Evolutionary conservation across 2,888 invertebrate genomes (phyloP).

Genomic region (Sepiola atlantica): DNA sequence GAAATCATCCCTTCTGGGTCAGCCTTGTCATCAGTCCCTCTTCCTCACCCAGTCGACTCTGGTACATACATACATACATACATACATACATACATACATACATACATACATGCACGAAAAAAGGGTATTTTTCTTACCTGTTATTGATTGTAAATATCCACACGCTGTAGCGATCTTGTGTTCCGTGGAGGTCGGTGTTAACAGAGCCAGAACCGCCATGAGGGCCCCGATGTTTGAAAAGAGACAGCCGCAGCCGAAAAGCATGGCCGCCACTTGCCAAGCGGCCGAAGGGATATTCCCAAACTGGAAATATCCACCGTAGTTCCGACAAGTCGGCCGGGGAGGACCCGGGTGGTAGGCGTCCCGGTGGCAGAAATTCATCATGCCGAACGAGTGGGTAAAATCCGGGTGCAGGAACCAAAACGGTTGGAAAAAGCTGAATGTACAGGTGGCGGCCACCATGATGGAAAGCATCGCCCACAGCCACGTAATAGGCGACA

Average conservation of each 20-base stretch:
- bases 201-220: slow-evolving; percentile 65
- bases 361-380: slow-evolving; percentile 63
- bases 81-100: not conserved
- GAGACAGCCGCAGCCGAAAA: slow-evolving; percentile 72
- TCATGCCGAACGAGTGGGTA: slow-evolving; percentile 66
- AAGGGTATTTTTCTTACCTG: slow-evolving; percentile 62
- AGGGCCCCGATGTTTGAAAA: slow-evolving; percentile 68
- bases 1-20: too few relatives aligned
- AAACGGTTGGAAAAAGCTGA: slow-evolving; percentile 74
- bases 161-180: slow-evolving; percentile 64
- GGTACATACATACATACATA: not conserved
- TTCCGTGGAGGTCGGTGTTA: slow-evolving; percentile 61
- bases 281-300: slow-evolving; percentile 66
- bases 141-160: slow-evolving; percentile 68
- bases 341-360: slow-evolving; percentile 44
- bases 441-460: slow-evolving; percentile 72
- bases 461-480: slow-evolving; percentile 74
- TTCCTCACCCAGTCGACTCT: too few relatives aligned
- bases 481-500: slow-evolving; percentile 62
- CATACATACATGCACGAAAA: not conserved
- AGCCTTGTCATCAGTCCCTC: not conserved
- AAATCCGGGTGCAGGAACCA: slow-evolving; percentile 72
- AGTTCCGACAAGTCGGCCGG: slow-evolving; percentile 58
- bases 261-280: slow-evolving; percentile 71
- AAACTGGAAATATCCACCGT: slow-evolving; percentile 66